Conservation (phyloP, 2,113 vertebrate species). For the Poeciliopsis occidentalis region DNA sequence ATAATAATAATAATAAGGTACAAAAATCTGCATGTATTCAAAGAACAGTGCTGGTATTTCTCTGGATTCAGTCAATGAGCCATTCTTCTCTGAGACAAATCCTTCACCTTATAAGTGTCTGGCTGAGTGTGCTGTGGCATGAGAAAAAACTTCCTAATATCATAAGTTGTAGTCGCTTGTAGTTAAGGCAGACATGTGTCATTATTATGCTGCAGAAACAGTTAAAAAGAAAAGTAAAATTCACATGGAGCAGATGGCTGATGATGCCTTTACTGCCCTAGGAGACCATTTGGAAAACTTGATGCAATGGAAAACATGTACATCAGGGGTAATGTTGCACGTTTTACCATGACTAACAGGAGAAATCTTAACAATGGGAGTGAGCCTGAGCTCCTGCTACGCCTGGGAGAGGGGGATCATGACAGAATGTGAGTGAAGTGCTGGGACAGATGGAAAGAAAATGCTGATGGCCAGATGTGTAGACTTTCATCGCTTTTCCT, state of each 20-base stretch:
- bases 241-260: conserved; percentile 1
- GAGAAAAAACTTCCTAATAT: not conserved
- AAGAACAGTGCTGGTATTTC: not conserved
- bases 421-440: conserved; percentile 45
- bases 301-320: conserved; percentile 47
- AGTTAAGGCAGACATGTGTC: not conserved
- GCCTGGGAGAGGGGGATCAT: conserved; percentile 29
- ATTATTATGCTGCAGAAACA: not conserved
- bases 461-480: conserved; percentile 66
- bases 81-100: not conserved
- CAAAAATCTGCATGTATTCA: not conserved
- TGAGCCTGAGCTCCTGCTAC: conserved; percentile 44
- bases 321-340: conserved; percentile 48
- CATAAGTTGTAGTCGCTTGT: conserved; percentile 7
- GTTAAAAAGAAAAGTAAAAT: not conserved
- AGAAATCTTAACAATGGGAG: conserved; percentile 60
- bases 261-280: conserved; percentile 4
- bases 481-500: conserved; percentile 20
- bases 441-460: conserved; percentile 49
- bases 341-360: conserved; percentile 55
- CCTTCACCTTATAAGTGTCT: not conserved
- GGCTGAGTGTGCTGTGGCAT: not conserved
- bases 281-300: conserved; percentile 32
- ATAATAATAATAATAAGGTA: too few species aligned
- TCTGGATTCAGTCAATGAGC: not conserved